These are phyloP conservation scores for Latrodectus hesperus DNA, from an alignment of 2,888 invertebrate genomes.

Conservation along the genomic window DNA sequence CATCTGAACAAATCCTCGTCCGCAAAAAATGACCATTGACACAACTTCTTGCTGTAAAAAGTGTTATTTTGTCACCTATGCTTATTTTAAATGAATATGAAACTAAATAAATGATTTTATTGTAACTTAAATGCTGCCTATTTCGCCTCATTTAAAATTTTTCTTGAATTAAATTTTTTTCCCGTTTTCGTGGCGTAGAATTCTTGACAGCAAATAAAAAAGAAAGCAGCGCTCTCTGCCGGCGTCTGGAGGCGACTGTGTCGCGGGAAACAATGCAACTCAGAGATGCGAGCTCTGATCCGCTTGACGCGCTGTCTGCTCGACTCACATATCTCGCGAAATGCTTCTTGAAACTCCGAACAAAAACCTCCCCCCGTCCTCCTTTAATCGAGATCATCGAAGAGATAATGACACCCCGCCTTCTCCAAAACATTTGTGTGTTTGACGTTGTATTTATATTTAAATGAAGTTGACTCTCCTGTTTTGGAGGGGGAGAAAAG, in stretches of 20 bases:
- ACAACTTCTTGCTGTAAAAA: no score
- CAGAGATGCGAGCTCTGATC: conserved; percentile 52
- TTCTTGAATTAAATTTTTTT: no score
- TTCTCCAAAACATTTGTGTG: conserved; percentile 39
- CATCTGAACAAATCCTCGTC: no score
- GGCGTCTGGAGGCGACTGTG: background rate
- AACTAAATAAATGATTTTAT: no score
- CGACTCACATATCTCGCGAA: conserved; percentile 28
- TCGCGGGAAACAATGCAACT: conserved; percentile 43
- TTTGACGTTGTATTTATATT: conserved; percentile 64
- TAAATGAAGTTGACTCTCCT: conserved; percentile 65
- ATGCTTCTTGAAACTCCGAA: background rate
- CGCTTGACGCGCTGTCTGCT: conserved; percentile 48
- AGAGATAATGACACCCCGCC: conserved; percentile 58
- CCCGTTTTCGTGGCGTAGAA: no score
- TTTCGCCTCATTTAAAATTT: no score
- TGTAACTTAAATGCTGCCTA: no score
- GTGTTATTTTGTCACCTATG: no score
- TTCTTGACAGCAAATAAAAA: no score
- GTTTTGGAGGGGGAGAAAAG: conserved; percentile 31
- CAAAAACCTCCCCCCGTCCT: conserved; percentile 8
- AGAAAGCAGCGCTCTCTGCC: background rate
- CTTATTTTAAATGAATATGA: no score
- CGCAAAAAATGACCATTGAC: no score
- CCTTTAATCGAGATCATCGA: conserved; percentile 59